phyloP scores from a whole-genome alignment of 2,113 vertebrate species.

The Uropsilus gracilis region DNA sequence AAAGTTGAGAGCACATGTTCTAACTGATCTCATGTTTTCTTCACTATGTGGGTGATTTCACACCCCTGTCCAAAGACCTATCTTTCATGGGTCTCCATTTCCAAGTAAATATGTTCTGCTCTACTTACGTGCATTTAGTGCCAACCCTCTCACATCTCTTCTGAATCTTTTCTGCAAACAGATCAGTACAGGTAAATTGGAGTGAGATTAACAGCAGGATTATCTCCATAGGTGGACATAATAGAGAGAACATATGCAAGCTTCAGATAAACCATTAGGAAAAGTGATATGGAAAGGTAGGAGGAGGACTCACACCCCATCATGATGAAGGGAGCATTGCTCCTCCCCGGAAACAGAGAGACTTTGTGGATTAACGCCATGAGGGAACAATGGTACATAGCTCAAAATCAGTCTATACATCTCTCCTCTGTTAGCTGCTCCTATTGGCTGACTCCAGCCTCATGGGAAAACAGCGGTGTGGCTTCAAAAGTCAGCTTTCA shows the following conservation, averaged over 20 bases:
- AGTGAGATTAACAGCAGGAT: neutral
- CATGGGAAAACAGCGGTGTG: neutral
- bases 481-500: neutral
- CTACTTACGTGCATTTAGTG: neutral
- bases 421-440: neutral
- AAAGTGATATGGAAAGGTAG: neutral
- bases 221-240: neutral
- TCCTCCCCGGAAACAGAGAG: neutral
- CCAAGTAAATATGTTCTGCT: neutral
- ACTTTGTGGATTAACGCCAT: neutral
- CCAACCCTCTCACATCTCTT: neutral
- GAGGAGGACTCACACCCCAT: neutral
- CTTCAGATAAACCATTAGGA: neutral
- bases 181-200: neutral
- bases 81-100: neutral
- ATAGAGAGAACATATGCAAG: neutral
- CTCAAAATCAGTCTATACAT: neutral
- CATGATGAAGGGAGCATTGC: neutral
- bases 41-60: neutral
- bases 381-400: neutral
- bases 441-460: neutral
- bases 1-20: neutral
- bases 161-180: neutral
- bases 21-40: neutral
- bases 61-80: neutral